phyloP scores from a whole-genome alignment of 2,888 invertebrate species.

The Xestia rhomboidea region DNA sequence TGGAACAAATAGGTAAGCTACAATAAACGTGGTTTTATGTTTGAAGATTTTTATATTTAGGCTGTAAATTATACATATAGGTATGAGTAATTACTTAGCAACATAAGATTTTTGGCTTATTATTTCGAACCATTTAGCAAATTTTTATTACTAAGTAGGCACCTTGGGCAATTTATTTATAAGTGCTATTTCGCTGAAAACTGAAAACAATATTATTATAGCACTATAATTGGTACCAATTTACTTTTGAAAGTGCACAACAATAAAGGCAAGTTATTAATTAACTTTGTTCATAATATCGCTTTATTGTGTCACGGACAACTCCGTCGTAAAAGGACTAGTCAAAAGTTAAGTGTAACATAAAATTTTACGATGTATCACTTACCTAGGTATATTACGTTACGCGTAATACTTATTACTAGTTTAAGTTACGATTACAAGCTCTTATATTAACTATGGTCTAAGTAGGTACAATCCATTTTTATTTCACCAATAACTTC shows the following conservation, averaged over 20 bases:
- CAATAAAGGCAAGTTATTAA: conserved; percentile 12
- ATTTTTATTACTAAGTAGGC: background rate
- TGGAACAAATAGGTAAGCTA: conserved; percentile 6
- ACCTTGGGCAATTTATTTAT: background rate
- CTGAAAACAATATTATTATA: background rate
- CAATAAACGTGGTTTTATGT: conserved; percentile 7
- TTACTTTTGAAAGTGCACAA: conserved; percentile 7
- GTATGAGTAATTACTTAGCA: background rate
- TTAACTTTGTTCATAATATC: conserved; percentile 13
- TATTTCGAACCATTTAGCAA: background rate
- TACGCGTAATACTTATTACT: conserved; percentile 13
- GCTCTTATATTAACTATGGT: background rate
- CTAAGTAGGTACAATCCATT: background rate
- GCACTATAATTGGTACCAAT: background rate
- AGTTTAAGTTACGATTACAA: background rate
- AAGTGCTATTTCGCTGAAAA: background rate
- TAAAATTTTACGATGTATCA: conserved; percentile 55
- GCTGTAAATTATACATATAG: background rate
- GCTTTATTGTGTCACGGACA: conserved; percentile 43
- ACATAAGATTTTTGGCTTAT: background rate
- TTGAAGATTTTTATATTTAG: background rate
- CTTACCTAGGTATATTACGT: conserved; percentile 23
- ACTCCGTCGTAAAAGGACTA: conserved; percentile 35
- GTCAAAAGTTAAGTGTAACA: conserved; percentile 47
- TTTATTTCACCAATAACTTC: conserved; percentile 1